Evolutionary conservation across 2,888 invertebrate genomes (phyloP), one percentile per base, ranked within the genome.

Genomic region (Andrena bucephala): DNA sequence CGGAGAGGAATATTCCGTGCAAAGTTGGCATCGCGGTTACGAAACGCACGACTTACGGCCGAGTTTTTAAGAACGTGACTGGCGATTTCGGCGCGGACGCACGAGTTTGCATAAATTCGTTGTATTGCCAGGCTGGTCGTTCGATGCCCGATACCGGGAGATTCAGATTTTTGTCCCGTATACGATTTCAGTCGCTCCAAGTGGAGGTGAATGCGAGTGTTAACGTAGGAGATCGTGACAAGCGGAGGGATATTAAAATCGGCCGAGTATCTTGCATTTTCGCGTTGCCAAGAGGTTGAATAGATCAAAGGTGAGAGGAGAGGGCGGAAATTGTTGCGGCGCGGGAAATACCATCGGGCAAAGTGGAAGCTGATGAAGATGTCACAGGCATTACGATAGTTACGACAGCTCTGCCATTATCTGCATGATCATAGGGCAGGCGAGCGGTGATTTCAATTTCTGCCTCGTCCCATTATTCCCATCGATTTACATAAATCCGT

Each of bases 321-420:
- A 57, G 24, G 10, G 24, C 6, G 20, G 57, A 57, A 57, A 20
- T 24, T 27, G 24, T 10, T 24, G 10, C 27, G 7, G 10, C 33
- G 10, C 4, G 20, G 8, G 62, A 27, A 16, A 33, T 52, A 67
- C 10, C 13, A 67, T 8, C 52, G 67, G n/a, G 13, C 6, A 54
- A n/a, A 29, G 31, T 6, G 31, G 10, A 54, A 67, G n/a, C 42
- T 29, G 27, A 50, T 66, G 54, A 66, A 76, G 69, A 76, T 69
- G 62, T 63, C 36, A 36, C 57, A 33, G 62, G 20, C 65, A 48
- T 77, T 65, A 50, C 57, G 70, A 66, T 77, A 60, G 60, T 54
- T 54, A 36, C 33, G 73, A 69, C 74, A 69, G 79, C 13, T 2
- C 42, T 67, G 62, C 52, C 71, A 80, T 80, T 73, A 77, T 62